Percentiles rank a stretch among this genome's conserved stretches.
phyloP scores from a whole-genome alignment of 2,888 invertebrate genomes.

The Biston betularia region DNA sequence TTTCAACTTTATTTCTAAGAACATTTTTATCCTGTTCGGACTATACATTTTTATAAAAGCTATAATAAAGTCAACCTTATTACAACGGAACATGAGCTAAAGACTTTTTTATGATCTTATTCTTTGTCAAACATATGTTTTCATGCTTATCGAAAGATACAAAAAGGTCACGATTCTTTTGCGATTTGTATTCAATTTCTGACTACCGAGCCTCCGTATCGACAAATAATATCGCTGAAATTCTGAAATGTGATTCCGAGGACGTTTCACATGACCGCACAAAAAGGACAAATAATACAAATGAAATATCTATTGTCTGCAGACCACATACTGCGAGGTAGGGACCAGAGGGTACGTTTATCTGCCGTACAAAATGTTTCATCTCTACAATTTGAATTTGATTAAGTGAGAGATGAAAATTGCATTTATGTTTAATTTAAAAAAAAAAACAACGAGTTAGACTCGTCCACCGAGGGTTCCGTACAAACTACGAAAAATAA shows the following conservation, averaged over 20 bases:
- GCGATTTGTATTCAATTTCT: slow-evolving; percentile 32
- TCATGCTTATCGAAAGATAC: slow-evolving; percentile 21
- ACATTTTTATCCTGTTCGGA: not conserved
- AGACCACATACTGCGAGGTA: slow-evolving; percentile 13
- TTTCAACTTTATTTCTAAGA: too few species aligned
- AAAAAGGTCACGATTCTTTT: slow-evolving; percentile 30
- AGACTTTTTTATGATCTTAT: not conserved
- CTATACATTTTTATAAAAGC: not conserved
- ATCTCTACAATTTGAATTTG: slow-evolving; percentile 5
- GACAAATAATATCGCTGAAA: slow-evolving; percentile 32
- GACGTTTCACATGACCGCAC: slow-evolving; percentile 27
- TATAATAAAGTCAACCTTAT: not conserved
- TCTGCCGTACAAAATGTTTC: slow-evolving; percentile 3
- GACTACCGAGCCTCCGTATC: slow-evolving; percentile 21
- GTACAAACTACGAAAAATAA: too few species aligned
- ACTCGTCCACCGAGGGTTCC: too few species aligned
- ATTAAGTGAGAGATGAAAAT: not conserved
- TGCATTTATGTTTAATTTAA: not conserved
- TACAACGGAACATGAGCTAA: not conserved
- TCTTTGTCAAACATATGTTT: slow-evolving; percentile 11
- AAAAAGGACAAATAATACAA: slow-evolving; percentile 32
- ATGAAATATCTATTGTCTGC: slow-evolving; percentile 33
- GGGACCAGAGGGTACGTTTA: slow-evolving; percentile 8
- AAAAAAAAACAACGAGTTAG: too few species aligned
- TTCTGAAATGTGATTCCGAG: slow-evolving; percentile 32